Base-by-base conservation (phyloP, 2,888 invertebrate genomes). In the Cloeon dipterum region DNA sequence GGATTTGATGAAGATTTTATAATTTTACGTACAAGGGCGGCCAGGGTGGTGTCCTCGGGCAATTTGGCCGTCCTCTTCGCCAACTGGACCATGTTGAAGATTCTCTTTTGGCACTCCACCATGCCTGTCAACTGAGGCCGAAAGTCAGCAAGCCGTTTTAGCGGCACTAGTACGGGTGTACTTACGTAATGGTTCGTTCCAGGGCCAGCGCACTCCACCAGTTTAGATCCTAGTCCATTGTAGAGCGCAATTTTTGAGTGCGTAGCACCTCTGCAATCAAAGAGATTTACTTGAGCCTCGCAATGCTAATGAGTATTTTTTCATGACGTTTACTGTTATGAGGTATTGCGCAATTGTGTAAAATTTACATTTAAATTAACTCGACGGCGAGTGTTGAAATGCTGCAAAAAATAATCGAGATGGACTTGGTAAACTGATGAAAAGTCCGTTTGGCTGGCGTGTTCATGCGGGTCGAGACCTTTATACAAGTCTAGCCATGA, bases 121-220 rank as follows among this genome's bases (percentile, higher is more conserved):
- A 82, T 74, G 2, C 88, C 88, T n/a, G 79, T 56, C 8, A 53
- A 45, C 68, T 67, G 44, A 14, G 48, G 48, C 45, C 18, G 16
- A 3, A 14, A 26, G n/a, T n/a, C n/a, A n/a, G n/a, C n/a, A n/a
- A n/a, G n/a, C n/a, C n/a, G n/a, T n/a, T n/a, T n/a, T n/a, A n/a
- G n/a, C n/a, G n/a, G n/a, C n/a, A n/a, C n/a, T n/a, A n/a, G n/a
- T n/a, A n/a, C n/a, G n/a, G 26, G 26, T 38, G 14, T 10, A 32
- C 42, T 55, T 46, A 74, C 70, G 73, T 78, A 81, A 51, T 81
- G 78, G 57, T 85, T 86, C 32, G 82, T 82, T 23, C 74, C 71
- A 4, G 70, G 69, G 0, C 83, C 82, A 40, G 67, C 65, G 32
- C 70, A 61, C 45, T 62, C 64, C 2, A 72, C 66, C 26, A 85